Base-by-base conservation (phyloP, 2,113 vertebrate genomes). In the Passer domesticus region DNA sequence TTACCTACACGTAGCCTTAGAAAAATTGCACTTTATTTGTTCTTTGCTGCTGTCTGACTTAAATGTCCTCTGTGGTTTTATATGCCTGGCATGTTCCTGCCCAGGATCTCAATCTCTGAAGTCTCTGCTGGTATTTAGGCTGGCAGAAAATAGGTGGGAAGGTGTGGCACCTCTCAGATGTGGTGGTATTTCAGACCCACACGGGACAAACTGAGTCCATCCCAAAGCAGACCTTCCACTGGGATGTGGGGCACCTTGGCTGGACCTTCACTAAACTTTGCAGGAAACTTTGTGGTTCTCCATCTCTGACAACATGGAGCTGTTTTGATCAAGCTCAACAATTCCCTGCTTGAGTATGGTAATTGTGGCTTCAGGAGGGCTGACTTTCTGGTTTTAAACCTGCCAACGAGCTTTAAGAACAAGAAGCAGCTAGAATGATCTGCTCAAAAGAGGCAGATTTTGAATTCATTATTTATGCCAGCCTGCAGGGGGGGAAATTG, bases 401-500 rank as follows among this genome's bases (percentile, higher is more conserved):
- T 95, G 89, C 91, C 93, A 95, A 87, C 0, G 11, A 89, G 74
- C 83, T 69, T 81, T 69, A 79, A 83, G 78, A 94, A 87, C 78
- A 88, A 90, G 78, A 55, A 84, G 70, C 84, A 95, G 89, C 78
- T 92, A 59, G 78, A 94, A 83, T 83, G 90, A 85, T 91, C 74
- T 80, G 53, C 58, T 95, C 59, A 67, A 85, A 87, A 77, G 84
- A 92, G 55, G 43, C 59, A 85, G 0, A 0, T 91, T 95, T 85
- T 79, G 39, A 95, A 96, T 95, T 92, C 59, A 90, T 96, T 95
- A 87, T 95, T 96, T 94, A 92, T 97, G 82, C 55, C 58, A 92
- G 43, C 82, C 94, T 94, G 75, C 75, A 43, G 59, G 82, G 84
- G 74, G 81, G 63, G 67, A 90, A 92, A 94, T 91, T 87, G 81